phyloP scores from a whole-genome alignment of 2,888 invertebrate species.

The Agrotis puta region DNA sequence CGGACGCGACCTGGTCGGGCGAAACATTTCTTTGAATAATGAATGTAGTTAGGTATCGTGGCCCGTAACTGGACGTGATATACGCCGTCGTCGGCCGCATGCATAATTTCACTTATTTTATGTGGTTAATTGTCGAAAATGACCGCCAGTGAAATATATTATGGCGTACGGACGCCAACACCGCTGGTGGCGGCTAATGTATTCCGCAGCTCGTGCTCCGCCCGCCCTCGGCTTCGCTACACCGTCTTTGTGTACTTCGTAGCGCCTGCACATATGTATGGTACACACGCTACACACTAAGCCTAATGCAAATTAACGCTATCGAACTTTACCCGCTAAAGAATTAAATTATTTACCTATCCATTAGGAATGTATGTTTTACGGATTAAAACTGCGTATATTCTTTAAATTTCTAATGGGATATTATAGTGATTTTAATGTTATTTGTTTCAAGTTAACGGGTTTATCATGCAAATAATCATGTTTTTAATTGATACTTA shows the following conservation, averaged over 20 bases:
- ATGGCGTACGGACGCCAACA: conserved; percentile 85
- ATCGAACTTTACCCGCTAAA: conserved; percentile 25
- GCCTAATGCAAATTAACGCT: conserved; percentile 65
- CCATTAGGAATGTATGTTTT: not conserved
- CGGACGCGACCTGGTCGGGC: conserved; percentile 87
- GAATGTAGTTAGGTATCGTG: conserved; percentile 90
- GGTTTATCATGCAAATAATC: conserved; percentile 23
- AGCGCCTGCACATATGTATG: conserved; percentile 47
- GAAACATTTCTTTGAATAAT: conserved; percentile 91
- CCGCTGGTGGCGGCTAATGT: conserved; percentile 86
- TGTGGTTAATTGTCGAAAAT: conserved; percentile 91
- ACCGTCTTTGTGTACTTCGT: conserved; percentile 77
- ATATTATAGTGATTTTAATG: conserved; percentile 1
- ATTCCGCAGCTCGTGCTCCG: conserved; percentile 85
- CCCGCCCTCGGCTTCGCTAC: conserved; percentile 82
- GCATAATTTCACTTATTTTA: conserved; percentile 91
- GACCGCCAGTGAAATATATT: conserved; percentile 90
- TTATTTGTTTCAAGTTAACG: conserved; percentile 18
- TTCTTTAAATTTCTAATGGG: not conserved
- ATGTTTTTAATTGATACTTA: conserved; percentile 15
- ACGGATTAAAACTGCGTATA: not conserved
- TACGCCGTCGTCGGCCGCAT: conserved; percentile 91
- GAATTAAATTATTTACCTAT: conserved; percentile 3
- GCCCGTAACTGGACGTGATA: conserved; percentile 91
- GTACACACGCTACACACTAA: conserved; percentile 61